Conservation (phyloP, 2,888 invertebrate species). For the Ichneumon xanthorius region DNA sequence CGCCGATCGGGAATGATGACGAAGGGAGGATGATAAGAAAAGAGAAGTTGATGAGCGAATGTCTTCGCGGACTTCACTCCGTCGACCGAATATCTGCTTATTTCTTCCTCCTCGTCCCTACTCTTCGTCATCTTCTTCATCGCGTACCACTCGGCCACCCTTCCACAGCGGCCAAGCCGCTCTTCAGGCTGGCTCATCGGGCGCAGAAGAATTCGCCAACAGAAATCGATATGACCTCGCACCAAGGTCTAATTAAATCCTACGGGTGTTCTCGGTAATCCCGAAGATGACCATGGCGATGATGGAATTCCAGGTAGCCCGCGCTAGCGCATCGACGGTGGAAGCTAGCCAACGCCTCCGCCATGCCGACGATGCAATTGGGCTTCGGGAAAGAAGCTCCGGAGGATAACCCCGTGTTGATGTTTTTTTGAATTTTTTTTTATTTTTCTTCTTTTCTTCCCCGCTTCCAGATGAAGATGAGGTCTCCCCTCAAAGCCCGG, state of each 20-base stretch:
- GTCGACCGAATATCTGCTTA: constrained; percentile 54
- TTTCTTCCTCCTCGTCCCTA: constrained; percentile 44
- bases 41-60: constrained; percentile 20
- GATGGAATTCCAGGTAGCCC: constrained; percentile 72
- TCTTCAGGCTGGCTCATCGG: not conserved
- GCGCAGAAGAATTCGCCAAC: constrained; percentile 67
- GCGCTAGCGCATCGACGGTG: constrained; percentile 33
- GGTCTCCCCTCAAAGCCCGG: constrained; percentile 24
- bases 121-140: constrained; percentile 41
- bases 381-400: constrained; percentile 56
- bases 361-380: constrained; percentile 44
- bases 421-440: not conserved
- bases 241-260: constrained; percentile 74
- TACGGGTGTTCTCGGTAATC: constrained; percentile 70
- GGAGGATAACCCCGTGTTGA: constrained; percentile 50
- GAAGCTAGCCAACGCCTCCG: constrained; percentile 50
- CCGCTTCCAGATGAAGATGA: constrained; percentile 53
- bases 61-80: not conserved
- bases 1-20: constrained; percentile 1
- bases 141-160: not conserved
- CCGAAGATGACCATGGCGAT: constrained; percentile 65
- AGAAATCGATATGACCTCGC: constrained; percentile 73
- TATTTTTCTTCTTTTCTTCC: not conserved
- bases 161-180: not conserved
- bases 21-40: constrained; percentile 1